Percentiles rank a stretch among this genome's conserved stretches.
phyloP scores from a whole-genome alignment of 35 echinoderm and acorn worm species.

The Ophioderma brevispina region DNA sequence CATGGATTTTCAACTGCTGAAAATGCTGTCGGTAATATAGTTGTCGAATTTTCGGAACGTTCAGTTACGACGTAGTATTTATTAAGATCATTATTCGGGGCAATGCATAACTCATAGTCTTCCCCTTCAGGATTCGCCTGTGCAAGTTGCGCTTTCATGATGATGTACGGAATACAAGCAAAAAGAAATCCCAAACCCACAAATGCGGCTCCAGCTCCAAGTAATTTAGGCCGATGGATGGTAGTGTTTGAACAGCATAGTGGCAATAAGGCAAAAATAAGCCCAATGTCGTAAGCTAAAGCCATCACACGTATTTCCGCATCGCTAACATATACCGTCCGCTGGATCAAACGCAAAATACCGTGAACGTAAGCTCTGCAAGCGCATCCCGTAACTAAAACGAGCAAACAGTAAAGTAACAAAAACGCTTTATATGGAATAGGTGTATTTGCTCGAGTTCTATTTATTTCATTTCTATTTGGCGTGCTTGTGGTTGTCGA shows the following conservation, averaged over 20 bases:
- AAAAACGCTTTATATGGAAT: not conserved
- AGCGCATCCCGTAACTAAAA: slow-evolving; percentile 14
- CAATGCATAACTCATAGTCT: not conserved
- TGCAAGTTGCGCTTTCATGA: not conserved
- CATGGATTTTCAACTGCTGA: not conserved
- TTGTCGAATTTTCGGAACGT: not conserved
- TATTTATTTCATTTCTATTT: not conserved
- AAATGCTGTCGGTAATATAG: no score
- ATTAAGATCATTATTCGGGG: not conserved
- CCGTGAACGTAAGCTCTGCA: slow-evolving; percentile 8
- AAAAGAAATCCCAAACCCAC: slow-evolving; percentile 3
- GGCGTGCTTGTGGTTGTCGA: not conserved
- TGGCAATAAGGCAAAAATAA: not conserved
- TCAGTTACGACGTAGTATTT: no score
- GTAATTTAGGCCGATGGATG: not conserved
- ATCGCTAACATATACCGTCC: not conserved
- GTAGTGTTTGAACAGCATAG: not conserved
- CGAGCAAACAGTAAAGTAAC: not conserved
- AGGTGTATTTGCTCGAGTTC: no score
- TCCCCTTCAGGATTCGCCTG: not conserved
- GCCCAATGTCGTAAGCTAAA: slow-evolving; percentile 2
- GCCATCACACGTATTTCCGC: not conserved
- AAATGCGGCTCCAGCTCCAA: not conserved
- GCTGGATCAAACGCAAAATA: not conserved
- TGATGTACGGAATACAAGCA: slow-evolving; percentile 30